Evolutionary conservation across 2,888 invertebrate species (phyloP), one percentile per base, ranked within the genome.

Genomic region (Drosophila koepferae): DNA sequence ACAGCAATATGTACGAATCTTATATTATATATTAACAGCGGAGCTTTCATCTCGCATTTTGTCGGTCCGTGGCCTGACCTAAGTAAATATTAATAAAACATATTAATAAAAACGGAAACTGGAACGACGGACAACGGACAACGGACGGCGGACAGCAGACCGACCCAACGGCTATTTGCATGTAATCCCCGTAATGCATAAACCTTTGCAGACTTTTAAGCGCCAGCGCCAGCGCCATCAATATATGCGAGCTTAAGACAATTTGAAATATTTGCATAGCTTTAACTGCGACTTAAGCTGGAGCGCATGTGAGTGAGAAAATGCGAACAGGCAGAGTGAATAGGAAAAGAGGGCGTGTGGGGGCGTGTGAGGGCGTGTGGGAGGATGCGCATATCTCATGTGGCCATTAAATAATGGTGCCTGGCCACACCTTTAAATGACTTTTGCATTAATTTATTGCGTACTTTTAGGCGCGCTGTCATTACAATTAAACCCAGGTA

Each of bases 51-150:
- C 86, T 65, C 74, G 34, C 62, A 51, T 46, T 81, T 68, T 69
- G 66, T 34, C 34, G 67, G 63, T 68, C 40, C 41, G 56, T 44
- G 38, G 44, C 48, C 87, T 90, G 89, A 90, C 89, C 89, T 87
- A 90, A 90, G 89, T 90, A 91, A 91, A 90, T 82, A 90, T 91
- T 90, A 90, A 90, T 90, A 91, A 91, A 87, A 91, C 88, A 80
- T 89, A 91, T 90, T 90, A 89, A 90, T 91, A 90, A 87, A 36
- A 79, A 72, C 72, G 73, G 63, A 82, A 82, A 72, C 80, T 67
- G 80, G 77, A 48, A 72, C 77, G 80, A 43, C 63, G 48, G 43
- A 72, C 76, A 71, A 38, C 61, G 46, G 41, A 71, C 76, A 63
- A 36, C 63, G 46, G 38, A 72, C 72, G 76, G 31, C 58, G 46